Percentiles rank a stretch among this genome's conserved stretches.
Conservation (phyloP, 2,888 invertebrate genomes). For the Onthophagus sagittarius region DNA sequence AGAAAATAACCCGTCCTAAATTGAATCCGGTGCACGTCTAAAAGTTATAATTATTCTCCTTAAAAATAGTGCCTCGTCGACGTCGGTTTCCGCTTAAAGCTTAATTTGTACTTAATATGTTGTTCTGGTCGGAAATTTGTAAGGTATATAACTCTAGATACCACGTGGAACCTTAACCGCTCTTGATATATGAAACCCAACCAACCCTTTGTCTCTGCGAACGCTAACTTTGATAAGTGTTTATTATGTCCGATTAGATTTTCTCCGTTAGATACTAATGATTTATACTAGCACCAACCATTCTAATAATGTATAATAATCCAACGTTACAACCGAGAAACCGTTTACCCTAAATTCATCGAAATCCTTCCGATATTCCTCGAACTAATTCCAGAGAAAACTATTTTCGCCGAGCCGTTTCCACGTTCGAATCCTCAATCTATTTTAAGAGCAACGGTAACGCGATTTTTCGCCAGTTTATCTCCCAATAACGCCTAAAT, state of each 20-base stretch:
- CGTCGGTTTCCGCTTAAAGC: no score
- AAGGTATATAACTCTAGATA: conserved; percentile 4
- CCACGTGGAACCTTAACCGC: not conserved
- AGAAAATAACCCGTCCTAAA: not conserved
- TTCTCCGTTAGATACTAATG: conserved; percentile 9
- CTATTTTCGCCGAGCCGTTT: not conserved
- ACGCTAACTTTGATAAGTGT: conserved; percentile 10
- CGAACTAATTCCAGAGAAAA: not conserved
- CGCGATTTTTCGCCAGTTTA: not conserved
- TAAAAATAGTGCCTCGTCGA: not conserved
- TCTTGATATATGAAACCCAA: conserved; percentile 10
- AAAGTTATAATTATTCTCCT: not conserved
- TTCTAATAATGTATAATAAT: not conserved
- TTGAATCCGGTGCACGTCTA: not conserved
- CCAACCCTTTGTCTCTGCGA: conserved; percentile 1
- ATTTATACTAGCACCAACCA: not conserved
- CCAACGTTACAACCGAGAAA: not conserved
- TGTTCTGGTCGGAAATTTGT: not conserved
- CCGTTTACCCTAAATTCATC: not conserved
- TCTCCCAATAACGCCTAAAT: not conserved
- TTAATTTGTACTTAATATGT: no score
- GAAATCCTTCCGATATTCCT: not conserved
- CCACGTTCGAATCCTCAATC: not conserved
- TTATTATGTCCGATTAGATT: conserved; percentile 12
- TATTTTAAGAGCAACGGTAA: not conserved